Conservation (phyloP, 2,113 vertebrate species). For the pig (Sus scrofa) region T2T-Sscrofa CM000829.6:42367501-42368000, state of each 20-base stretch:
- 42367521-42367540: slow-evolving; percentile 6
- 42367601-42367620: not conserved
- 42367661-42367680: not conserved
- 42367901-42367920: no score
- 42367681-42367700: not conserved
- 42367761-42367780: not conserved
- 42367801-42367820: no score
- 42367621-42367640: slow-evolving; percentile 31
- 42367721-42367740: slow-evolving; percentile 32
- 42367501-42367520: no score
- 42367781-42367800: not conserved
- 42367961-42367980: no score
- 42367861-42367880: no score
- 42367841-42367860: no score
- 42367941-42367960: no score
- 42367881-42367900: no score
- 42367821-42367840: no score
- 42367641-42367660: slow-evolving; percentile 29
- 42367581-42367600: slow-evolving; percentile 36
- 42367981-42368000: no score
- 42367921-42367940: no score
- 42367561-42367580: slow-evolving; percentile 6
- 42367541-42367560: not conserved
- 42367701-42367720: not conserved
- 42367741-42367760: not conserved